Conservation (phyloP, 2,113 vertebrate species). For the Scartelaos histophorus region DNA sequence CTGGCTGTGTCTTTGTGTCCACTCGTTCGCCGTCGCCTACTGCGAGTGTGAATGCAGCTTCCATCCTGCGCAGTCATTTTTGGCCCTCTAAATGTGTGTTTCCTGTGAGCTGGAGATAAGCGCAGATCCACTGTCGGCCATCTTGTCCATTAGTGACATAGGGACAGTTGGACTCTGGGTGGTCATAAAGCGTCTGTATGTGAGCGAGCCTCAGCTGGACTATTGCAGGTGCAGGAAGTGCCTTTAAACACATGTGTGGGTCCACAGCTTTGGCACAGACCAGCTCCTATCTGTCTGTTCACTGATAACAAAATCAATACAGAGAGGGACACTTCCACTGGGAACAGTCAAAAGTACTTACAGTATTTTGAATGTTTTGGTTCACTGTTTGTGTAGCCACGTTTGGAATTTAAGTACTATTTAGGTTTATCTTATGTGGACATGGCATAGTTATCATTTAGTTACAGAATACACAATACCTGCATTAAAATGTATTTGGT, state of each 20-base stretch:
- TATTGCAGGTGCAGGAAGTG: constrained; percentile 20
- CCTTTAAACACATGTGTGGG: constrained; percentile 13
- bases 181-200: constrained; percentile 51
- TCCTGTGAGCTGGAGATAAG: constrained; percentile 67
- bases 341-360: constrained; percentile 27
- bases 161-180: constrained; percentile 34
- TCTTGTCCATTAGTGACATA: constrained; percentile 10
- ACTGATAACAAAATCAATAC: constrained; percentile 64
- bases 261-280: constrained; percentile 19
- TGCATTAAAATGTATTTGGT: no score
- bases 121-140: constrained; percentile 58
- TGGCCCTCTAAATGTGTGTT: constrained; percentile 11
- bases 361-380: constrained; percentile 14
- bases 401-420: constrained; percentile 6
- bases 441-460: no score
- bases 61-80: constrained; percentile 11
- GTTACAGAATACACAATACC: no score
- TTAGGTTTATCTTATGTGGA: no score
- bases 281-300: constrained; percentile 47
- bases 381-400: constrained; percentile 11
- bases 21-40: constrained; percentile 11
- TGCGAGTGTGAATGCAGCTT: constrained; percentile 7
- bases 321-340: constrained; percentile 33
- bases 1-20: constrained; percentile 27
- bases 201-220: constrained; percentile 47